Percentiles rank a stretch among this genome's conserved stretches.
Conservation (phyloP, 2,797 vertebrate species). For the Phrynocephalus forsythii region DNA sequence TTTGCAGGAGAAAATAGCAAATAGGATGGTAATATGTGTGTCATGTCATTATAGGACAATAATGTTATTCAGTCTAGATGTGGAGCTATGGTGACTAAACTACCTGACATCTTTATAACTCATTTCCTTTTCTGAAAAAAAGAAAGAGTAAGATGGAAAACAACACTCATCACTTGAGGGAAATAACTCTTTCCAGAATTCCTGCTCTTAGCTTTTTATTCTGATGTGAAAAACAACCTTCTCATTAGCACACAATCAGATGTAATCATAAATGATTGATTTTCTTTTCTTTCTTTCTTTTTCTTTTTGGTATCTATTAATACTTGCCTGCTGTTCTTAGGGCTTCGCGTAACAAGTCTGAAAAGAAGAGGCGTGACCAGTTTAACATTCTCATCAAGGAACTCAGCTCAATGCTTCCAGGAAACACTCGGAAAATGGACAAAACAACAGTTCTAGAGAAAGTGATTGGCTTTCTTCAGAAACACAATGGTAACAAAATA, state of each 20-base stretch:
- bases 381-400: slow-evolving; percentile 88
- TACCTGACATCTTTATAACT: neutral
- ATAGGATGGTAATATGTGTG: neutral
- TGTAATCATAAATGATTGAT: neutral
- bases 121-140: neutral
- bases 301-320: neutral
- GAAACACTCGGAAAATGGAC: slow-evolving; percentile 83
- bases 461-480: slow-evolving; percentile 84
- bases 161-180: neutral
- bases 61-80: neutral
- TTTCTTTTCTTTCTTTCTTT: no score
- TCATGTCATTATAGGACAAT: neutral
- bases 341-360: slow-evolving; percentile 86
- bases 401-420: slow-evolving; percentile 85
- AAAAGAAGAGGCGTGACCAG: slow-evolving; percentile 86
- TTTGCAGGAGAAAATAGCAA: neutral
- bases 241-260: slow-evolving; percentile 14
- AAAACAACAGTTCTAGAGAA: slow-evolving; percentile 85
- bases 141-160: neutral
- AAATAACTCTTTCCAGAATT: neutral
- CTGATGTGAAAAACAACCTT: slow-evolving; percentile 6
- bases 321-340: slow-evolving; percentile 67
- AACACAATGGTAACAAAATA: slow-evolving; percentile 81
- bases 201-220: neutral
- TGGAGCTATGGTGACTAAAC: neutral